Percentiles rank a stretch among this genome's conserved stretches.
Evolutionary conservation across 2,113 vertebrate genomes (phyloP).

Genomic region (Poicephalus gulielmi): DNA sequence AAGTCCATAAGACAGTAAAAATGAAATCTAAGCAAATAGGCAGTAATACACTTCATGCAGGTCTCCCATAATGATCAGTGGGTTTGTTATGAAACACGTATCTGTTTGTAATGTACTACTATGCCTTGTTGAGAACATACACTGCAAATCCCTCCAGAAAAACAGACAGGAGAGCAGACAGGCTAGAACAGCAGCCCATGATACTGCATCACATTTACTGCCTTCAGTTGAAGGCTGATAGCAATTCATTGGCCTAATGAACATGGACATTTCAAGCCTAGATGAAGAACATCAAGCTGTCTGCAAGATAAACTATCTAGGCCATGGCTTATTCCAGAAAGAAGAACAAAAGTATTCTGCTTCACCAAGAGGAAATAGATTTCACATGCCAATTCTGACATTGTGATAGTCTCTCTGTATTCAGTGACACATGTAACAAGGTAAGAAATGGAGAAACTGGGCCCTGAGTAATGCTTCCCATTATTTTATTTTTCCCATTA

Average conservation of each 20-base stretch:
- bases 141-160: not conserved
- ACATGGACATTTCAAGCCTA: not conserved
- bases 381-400: not conserved
- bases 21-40: not conserved
- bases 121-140: not conserved
- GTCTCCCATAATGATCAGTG: not conserved
- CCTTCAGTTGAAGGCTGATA: not conserved
- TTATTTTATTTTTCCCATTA: not conserved
- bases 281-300: not conserved
- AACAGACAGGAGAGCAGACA: not conserved
- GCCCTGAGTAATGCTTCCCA: not conserved
- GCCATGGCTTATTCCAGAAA: not conserved
- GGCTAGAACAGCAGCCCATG: not conserved
- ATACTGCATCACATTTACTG: not conserved
- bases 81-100: not conserved
- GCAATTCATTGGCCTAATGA: not conserved
- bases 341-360: not conserved
- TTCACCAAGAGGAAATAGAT: not conserved
- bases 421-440: not conserved
- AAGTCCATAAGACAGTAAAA: not conserved
- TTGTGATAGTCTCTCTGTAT: not conserved
- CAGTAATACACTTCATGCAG: not conserved
- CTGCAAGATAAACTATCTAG: not conserved
- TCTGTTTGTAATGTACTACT: not conserved
- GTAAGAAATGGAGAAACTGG: not conserved